These are phyloP conservation scores for Gambusia affinis DNA, from an alignment of 2,113 vertebrate species.

Conservation along the genomic window DNA sequence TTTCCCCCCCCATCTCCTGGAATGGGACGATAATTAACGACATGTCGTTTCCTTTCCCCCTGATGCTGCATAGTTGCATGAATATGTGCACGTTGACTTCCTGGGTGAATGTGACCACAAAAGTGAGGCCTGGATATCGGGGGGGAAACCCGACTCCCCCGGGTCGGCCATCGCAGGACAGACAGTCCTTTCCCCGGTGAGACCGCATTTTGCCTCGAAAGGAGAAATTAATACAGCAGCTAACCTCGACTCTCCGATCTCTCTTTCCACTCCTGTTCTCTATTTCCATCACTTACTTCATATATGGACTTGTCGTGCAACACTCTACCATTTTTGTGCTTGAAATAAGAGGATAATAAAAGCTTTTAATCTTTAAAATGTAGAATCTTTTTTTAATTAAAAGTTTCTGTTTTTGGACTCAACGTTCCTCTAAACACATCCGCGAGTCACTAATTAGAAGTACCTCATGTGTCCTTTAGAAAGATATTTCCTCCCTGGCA, in stretches of 20 bases:
- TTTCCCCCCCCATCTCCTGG: slow-evolving; percentile 22
- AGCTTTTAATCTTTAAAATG: neutral
- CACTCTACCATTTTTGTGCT: slow-evolving; percentile 14
- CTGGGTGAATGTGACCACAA: slow-evolving; percentile 47
- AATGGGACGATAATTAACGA: slow-evolving; percentile 41
- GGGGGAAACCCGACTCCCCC: slow-evolving; percentile 67
- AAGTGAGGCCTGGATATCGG: slow-evolving; percentile 41
- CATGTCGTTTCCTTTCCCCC: slow-evolving; percentile 10
- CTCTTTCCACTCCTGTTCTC: slow-evolving; percentile 19
- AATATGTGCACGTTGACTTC: slow-evolving; percentile 21
- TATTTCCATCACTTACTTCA: slow-evolving; percentile 14
- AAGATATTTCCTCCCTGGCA: slow-evolving; percentile 40
- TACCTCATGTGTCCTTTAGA: slow-evolving; percentile 43
- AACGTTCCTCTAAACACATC: neutral
- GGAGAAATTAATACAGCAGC: slow-evolving; percentile 80
- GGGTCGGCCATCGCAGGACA: slow-evolving; percentile 63
- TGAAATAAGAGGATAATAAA: neutral
- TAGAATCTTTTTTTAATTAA: neutral
- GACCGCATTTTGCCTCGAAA: slow-evolving; percentile 77
- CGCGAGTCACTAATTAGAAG: neutral
- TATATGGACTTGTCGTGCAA: slow-evolving; percentile 4
- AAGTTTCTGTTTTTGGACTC: neutral
- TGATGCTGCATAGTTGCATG: slow-evolving; percentile 1
- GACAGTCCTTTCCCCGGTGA: slow-evolving; percentile 62
- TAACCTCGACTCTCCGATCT: slow-evolving; percentile 59